phyloP scores from a whole-genome alignment of 2,797 vertebrate species.

The Odontamblyopus lacepedii region DNA sequence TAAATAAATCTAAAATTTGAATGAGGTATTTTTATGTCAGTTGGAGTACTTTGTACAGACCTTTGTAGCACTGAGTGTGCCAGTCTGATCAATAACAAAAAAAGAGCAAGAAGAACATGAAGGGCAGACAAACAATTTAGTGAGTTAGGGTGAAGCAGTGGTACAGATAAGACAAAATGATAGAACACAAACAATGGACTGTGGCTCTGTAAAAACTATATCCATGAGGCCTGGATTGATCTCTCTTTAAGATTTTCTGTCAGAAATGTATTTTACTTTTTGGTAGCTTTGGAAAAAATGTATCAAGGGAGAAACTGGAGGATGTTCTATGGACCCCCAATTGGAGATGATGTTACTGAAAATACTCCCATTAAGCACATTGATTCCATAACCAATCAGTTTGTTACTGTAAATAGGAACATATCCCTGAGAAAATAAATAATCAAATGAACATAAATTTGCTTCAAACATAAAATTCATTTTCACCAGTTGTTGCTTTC shows the following conservation, averaged over 20 bases:
- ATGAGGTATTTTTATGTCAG: constrained; percentile 59
- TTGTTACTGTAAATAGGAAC: too few relatives aligned
- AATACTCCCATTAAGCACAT: too few relatives aligned
- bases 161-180: constrained; percentile 26
- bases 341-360: not conserved
- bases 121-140: not conserved
- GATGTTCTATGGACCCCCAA: not conserved
- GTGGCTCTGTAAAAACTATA: not conserved
- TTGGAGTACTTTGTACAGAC: constrained; percentile 36
- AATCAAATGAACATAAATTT: not conserved
- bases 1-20: constrained; percentile 6
- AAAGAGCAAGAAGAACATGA: constrained; percentile 10
- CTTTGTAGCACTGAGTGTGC: constrained; percentile 31
- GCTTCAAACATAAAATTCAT: not conserved
- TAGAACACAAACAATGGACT: not conserved
- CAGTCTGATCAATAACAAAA: constrained; percentile 46
- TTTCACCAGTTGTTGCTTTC: not conserved
- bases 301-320: not conserved
- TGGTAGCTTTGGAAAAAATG: too few relatives aligned
- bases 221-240: not conserved
- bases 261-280: not conserved
- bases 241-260: not conserved
- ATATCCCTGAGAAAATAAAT: too few relatives aligned
- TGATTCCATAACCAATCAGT: too few relatives aligned
- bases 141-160: constrained; percentile 28